These are phyloP conservation scores for Meloidogyne floridensis DNA, from an alignment of 1,140 invertebrate species.

Conservation along the genomic window DNA sequence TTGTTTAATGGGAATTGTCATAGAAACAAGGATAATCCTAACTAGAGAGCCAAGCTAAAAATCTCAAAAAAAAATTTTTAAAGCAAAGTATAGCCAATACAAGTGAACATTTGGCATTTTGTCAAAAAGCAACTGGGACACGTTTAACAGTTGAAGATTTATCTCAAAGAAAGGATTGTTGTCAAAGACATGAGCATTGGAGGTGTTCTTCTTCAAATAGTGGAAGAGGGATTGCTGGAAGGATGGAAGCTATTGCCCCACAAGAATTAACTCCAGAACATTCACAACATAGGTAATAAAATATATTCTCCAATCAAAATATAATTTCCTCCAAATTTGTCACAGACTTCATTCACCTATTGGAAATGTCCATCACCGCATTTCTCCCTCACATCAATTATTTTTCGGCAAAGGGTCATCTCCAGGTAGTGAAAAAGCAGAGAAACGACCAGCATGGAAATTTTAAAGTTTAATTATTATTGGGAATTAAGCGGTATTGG, in stretches of 20 bases:
- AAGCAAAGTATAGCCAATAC: constrained; percentile 34
- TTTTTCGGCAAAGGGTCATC: neutral
- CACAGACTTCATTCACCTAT: constrained; percentile 6
- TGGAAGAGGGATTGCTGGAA: neutral
- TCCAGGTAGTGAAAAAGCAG: constrained; percentile 4
- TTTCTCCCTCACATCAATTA: constrained; percentile 26
- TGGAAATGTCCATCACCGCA: constrained; percentile 5
- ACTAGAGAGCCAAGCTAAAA: neutral
- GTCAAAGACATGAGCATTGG: constrained; percentile 18
- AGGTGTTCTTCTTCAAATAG: constrained; percentile 8
- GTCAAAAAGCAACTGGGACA: constrained; percentile 28
- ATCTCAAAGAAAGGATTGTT: constrained; percentile 18
- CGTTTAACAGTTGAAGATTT: constrained; percentile 4
- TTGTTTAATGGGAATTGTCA: no score
- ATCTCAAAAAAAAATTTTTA: constrained; percentile 3
- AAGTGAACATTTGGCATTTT: constrained; percentile 30
- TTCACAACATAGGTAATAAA: neutral
- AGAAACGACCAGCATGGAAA: constrained; percentile 46
- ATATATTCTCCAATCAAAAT: no score
- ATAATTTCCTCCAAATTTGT: no score
- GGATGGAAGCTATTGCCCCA: constrained; percentile 8
- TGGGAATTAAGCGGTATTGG: no score
- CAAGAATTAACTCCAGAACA: neutral
- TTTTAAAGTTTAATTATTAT: constrained; percentile 20
- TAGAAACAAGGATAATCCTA: no score